Conservation (phyloP, 1,140 invertebrate genomes). For the Frieseomelitta varia region DNA sequence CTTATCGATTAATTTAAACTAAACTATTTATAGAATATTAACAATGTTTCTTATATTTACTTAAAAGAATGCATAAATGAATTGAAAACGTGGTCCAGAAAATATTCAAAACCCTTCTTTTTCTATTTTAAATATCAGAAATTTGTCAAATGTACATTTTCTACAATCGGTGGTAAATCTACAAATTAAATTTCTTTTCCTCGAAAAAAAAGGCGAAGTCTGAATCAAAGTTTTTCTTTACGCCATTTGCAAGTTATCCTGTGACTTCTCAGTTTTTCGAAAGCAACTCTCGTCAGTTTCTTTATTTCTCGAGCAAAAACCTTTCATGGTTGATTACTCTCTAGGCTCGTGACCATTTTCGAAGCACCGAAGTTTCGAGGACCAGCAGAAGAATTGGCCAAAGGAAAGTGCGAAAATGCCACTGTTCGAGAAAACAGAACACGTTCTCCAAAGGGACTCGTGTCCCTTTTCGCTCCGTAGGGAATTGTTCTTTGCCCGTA, state of each 20-base stretch:
- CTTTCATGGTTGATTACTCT: neutral
- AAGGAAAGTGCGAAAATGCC: too few relatives aligned
- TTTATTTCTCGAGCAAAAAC: neutral
- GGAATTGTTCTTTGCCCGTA: neutral
- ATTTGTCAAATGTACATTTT: too few relatives aligned
- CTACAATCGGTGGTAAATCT: too few relatives aligned
- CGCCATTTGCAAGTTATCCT: neutral
- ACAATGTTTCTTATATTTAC: too few relatives aligned
- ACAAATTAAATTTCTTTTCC: neutral
- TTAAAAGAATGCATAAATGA: too few relatives aligned
- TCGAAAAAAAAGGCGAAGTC: neutral
- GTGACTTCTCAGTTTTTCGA: neutral
- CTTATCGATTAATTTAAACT: too few relatives aligned
- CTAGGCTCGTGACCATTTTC: neutral
- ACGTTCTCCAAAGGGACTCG: neutral
- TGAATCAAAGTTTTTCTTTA: neutral
- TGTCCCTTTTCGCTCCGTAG: neutral
- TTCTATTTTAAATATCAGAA: too few relatives aligned
- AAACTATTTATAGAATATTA: too few relatives aligned
- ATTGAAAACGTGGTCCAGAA: too few relatives aligned
- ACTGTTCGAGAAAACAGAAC: neutral
- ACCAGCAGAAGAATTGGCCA: neutral
- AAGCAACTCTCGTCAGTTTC: neutral
- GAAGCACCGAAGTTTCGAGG: neutral
- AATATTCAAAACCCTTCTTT: too few relatives aligned